Base-by-base conservation (phyloP, 2,113 vertebrate genomes). In the Lophotis ruficrista region DNA sequence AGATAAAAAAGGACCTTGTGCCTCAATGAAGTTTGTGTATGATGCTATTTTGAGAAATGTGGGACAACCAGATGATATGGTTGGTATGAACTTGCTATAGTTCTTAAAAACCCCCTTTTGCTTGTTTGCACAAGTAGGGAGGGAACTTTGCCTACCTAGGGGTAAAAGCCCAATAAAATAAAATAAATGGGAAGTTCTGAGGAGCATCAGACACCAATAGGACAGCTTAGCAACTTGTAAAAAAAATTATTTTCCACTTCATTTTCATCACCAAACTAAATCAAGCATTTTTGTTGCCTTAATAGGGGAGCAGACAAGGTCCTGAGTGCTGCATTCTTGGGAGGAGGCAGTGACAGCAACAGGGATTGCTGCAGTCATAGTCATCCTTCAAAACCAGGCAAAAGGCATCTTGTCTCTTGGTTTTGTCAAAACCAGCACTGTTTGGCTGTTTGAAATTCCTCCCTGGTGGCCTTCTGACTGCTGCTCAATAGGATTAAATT, bases 401-500 rank as follows among this genome's bases (percentile, higher is more conserved):
- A 71, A 78, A 71, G 12, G 10, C 48, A 38, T 25, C 20, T 30
- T 20, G 17, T 38, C 12, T 30, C 65, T 37, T 57, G 78, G 43
- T 48, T 92, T 77, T 92, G 43, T 73, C 68, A 83, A 86, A 73
- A 25, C 50, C n/a, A 73, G 21, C 31, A 33, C 13, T 28, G 25
- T 41, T 50, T 45, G 45, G 37, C 53, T 14, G 0, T 47, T 86
- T 75, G 33, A 72, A 83, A 66, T 90, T 62, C 76, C 71, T 92
- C 38, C 68, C 51, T 80, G 76, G 76, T 83, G 80, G 64, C 33
- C 43, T 90, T 75, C 90, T 90, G 69, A 70, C 69, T 90, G 45
- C 60, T 71, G 56, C 71, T 96, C 88, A 83, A 60, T 71, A 89
- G 80, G 56, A 87, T 93, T 92, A 81, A 93, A 94, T 94, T 94